These are phyloP conservation scores for Strigamia transsilvanica DNA, from an alignment of 2,888 invertebrate species.

Conservation along the genomic window DNA sequence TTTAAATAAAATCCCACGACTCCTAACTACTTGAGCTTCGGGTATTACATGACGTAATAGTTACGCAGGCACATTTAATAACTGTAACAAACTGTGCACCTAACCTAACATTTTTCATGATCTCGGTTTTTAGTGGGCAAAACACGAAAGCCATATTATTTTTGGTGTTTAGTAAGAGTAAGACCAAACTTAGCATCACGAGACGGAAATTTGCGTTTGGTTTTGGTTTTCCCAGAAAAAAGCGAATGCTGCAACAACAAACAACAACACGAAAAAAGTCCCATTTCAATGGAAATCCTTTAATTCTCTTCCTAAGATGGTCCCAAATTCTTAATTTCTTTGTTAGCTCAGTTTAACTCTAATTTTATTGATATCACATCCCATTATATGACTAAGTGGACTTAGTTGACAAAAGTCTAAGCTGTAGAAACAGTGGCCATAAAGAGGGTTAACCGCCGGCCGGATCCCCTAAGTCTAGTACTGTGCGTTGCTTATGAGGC, in stretches of 20 bases:
- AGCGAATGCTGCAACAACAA: background rate
- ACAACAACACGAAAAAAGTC: background rate
- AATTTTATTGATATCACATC: slow-evolving; percentile 44
- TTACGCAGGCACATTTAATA: background rate
- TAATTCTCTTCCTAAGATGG: background rate
- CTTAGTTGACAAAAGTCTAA: slow-evolving; percentile 39
- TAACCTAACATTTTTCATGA: too few species aligned
- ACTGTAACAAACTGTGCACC: background rate
- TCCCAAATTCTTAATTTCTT: slow-evolving; percentile 13
- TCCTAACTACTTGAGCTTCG: background rate
- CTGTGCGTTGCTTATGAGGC: slow-evolving; percentile 32
- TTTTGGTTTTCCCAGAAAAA: background rate
- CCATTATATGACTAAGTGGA: slow-evolving; percentile 29
- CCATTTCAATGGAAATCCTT: background rate
- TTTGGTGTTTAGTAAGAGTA: too few species aligned
- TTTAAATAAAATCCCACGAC: slow-evolving; percentile 12
- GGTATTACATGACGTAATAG: background rate
- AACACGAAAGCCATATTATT: too few species aligned
- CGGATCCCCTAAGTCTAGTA: slow-evolving; percentile 26
- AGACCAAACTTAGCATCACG: too few species aligned
- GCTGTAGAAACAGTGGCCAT: slow-evolving; percentile 31
- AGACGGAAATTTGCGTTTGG: too few species aligned
- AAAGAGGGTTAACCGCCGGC: slow-evolving; percentile 42
- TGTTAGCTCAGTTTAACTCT: slow-evolving; percentile 38
- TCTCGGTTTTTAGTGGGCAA: too few species aligned